Base-by-base conservation (phyloP, 2,888 invertebrate genomes). In the Melipona bicolor region DNA sequence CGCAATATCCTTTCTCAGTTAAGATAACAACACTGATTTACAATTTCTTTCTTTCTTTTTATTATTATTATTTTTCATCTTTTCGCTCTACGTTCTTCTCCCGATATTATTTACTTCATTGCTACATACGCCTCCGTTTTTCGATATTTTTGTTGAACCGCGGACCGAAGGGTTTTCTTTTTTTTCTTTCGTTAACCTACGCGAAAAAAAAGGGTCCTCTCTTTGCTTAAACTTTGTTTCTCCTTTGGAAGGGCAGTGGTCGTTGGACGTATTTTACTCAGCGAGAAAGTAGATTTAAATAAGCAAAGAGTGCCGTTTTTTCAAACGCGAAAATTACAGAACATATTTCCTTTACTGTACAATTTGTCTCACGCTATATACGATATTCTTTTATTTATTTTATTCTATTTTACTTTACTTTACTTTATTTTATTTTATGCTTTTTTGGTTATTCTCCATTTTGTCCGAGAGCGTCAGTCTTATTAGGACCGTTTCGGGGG, bases 221-320 rank as follows among this genome's bases (percentile, higher is more conserved):
- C 56, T 59, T 71, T 52, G 43, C 54, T 71, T 74, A 59, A 64
- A n/a, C 62, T 70, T 67, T 56, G 67, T 86, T 56, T 67, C 83
- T 54, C 54, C 62, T 74, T 67, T 68, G 27, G 69, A 82, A 81
- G 87, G 86, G 82, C 89, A 88, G 87, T 88, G 87, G 85, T 87
- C 85, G 89, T 89, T 89, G 89, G 87, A 89, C 85, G 89, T 82
- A 88, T 87, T 89, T 88, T 68, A 62, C 61, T 77, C 70, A 65
- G 64, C 64, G n/a, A 59, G 78, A 81, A 81, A 49, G 50, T 81
- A 73, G 62, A 77, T 61, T 43, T 27, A 88, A 87, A 77, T 50
- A 79, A 86, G 62, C 75, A 78, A 79, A 67, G 72, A 77, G 59
- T 68, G 75, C 49, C 50, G 65, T 69, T 71, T 56, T 27, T 54